Evolutionary conservation across 2,888 invertebrate genomes (phyloP).

Genomic region (Eupithecia inturbata): DNA sequence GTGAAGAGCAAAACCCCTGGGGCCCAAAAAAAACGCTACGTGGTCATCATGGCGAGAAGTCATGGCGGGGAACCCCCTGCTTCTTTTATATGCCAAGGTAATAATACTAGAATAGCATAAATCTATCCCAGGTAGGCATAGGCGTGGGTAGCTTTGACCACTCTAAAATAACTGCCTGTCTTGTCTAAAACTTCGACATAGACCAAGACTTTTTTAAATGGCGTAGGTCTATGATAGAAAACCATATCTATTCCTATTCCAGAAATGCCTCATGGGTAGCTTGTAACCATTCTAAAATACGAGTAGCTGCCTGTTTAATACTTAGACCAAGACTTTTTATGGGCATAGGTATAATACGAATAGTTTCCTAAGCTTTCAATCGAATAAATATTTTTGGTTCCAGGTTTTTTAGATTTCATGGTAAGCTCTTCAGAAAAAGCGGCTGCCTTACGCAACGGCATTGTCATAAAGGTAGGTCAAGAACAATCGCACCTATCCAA

Average conservation of each 20-base stretch:
- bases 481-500: neutral
- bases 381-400: neutral
- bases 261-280: no score
- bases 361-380: neutral
- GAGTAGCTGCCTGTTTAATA: no score
- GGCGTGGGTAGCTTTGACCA: neutral
- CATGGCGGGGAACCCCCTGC: constrained; percentile 98
- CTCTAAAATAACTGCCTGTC: neutral
- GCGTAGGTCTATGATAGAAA: neutral
- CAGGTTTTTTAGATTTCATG: constrained; percentile 96
- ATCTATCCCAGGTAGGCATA: neutral
- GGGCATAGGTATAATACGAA: no score
- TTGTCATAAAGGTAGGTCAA: constrained; percentile 67
- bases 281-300: no score
- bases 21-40: constrained; percentile 81
- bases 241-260: no score
- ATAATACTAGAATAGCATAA: neutral
- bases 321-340: no score
- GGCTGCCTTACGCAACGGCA: constrained; percentile 65
- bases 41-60: constrained; percentile 93
- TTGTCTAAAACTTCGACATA: no score
- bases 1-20: constrained; percentile 79
- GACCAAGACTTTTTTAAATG: no score
- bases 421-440: constrained; percentile 89
- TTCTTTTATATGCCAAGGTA: constrained; percentile 97